Base-by-base conservation (phyloP, 2,113 vertebrate genomes). In the Anarhynchus alexandrinus region DNA sequence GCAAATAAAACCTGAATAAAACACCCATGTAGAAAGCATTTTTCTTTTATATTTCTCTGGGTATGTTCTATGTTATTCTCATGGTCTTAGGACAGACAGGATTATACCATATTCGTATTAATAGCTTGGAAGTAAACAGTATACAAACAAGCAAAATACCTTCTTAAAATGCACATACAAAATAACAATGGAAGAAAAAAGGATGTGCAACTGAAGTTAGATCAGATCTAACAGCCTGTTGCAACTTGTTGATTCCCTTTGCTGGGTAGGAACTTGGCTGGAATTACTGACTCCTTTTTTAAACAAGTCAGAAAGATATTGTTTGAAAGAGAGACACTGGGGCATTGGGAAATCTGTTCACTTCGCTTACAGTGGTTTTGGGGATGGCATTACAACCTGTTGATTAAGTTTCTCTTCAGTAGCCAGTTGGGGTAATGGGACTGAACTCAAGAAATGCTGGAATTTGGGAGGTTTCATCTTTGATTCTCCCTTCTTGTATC, bases 1-100 rank as follows among this genome's bases (percentile, higher is more conserved):
- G 92, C 86, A 96, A 97, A 96, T 94, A 90, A 96, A 96, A 81
- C 30, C 67, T 65, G 67, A 93, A 88, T 55, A 66, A 71, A 94
- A 65, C 65, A 92, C 43, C 61, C 73, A 79, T 74, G 58, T 66
- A 78, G 62, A 88, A 93, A 82, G 45, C 11, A 2, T 76, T 61
- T 86, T 92, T 86, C 25, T 86, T 67, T 84, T 84, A 18, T 49
- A 45, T 49, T 90, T 89, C 61, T 84, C 58, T 86, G 90, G 30
- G 13, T 59, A 61, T 86, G 12, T 55, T 90, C 62, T 55, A 26
- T 72, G 59, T 49, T 80, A 73, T 90, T 77, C 54, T 89, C 47
- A 82, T 1, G 0, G 47, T 64, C 2, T 66, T 59, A 49, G 25
- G 27, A 65, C 32, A 85, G 78, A n/a, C 30, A 73, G 32, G 45